Evolutionary conservation across 2,888 invertebrate genomes (phyloP).

Genomic region (Phortica magna): DNA sequence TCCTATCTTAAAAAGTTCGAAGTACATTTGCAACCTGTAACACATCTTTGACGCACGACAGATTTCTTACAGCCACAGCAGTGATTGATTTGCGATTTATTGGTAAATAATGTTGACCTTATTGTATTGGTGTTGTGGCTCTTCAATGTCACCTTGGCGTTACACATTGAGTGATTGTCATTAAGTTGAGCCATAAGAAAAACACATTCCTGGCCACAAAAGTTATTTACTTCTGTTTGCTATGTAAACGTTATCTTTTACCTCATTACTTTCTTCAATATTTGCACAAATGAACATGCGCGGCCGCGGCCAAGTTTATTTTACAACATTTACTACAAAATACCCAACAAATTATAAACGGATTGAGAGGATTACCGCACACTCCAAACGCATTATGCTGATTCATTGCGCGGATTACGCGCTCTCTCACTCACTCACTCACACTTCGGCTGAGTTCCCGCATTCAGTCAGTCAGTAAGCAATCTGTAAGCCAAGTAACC

Average conservation of each 20-base stretch:
- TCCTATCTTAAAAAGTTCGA: too few species aligned
- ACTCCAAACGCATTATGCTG: constrained; percentile 9
- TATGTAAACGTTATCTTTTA: background rate
- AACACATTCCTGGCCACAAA: background rate
- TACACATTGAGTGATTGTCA: too few species aligned
- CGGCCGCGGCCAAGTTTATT: background rate
- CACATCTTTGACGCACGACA: too few species aligned
- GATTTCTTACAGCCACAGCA: too few species aligned
- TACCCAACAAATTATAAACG: background rate
- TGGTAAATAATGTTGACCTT: too few species aligned
- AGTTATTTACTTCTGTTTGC: background rate
- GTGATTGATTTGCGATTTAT: too few species aligned
- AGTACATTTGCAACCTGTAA: too few species aligned
- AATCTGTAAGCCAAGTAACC: constrained; percentile 18
- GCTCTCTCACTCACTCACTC: background rate
- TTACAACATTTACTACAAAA: background rate
- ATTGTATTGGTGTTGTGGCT: too few species aligned
- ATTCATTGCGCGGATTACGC: constrained; percentile 7
- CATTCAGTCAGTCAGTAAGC: background rate
- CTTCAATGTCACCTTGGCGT: too few species aligned
- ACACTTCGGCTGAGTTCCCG: background rate
- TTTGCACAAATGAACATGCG: background rate
- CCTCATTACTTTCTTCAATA: background rate
- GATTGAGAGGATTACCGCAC: background rate
- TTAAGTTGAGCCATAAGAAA: background rate